phyloP scores from a whole-genome alignment of 2,888 invertebrate species.

The Tinea pellionella region DNA sequence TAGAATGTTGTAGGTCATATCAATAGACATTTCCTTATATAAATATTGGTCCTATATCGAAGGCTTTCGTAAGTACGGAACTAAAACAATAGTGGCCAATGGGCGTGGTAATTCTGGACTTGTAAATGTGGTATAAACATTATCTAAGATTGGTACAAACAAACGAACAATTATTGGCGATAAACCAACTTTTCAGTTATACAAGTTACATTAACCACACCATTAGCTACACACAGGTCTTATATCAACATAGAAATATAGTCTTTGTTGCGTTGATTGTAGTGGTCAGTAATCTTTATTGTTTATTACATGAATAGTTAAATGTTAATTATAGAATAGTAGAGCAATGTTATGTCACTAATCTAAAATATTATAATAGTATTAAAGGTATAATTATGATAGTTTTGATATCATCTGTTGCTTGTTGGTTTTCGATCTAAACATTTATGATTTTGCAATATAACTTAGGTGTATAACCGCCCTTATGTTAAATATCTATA shows the following conservation, averaged over 20 bases:
- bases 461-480: too few relatives aligned
- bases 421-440: neutral
- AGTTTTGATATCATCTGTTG: neutral
- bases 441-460: neutral
- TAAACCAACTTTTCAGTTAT: slow-evolving; percentile 1
- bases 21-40: neutral
- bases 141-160: slow-evolving; percentile 4
- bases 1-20: neutral
- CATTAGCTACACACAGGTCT: neutral
- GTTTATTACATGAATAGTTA: neutral
- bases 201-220: neutral
- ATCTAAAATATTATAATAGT: neutral
- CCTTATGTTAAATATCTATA: neutral
- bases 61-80: slow-evolving; percentile 1
- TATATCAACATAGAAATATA: neutral
- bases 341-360: neutral
- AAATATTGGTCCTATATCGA: neutral
- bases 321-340: neutral
- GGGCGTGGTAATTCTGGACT: slow-evolving; percentile 2
- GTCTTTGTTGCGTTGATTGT: neutral
- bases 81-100: slow-evolving; percentile 5
- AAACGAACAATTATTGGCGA: neutral
- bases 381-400: neutral
- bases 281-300: neutral
- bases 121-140: neutral